Evolutionary conservation across 2,888 invertebrate species (phyloP).

Genomic region (Metopia argyrocephala): DNA sequence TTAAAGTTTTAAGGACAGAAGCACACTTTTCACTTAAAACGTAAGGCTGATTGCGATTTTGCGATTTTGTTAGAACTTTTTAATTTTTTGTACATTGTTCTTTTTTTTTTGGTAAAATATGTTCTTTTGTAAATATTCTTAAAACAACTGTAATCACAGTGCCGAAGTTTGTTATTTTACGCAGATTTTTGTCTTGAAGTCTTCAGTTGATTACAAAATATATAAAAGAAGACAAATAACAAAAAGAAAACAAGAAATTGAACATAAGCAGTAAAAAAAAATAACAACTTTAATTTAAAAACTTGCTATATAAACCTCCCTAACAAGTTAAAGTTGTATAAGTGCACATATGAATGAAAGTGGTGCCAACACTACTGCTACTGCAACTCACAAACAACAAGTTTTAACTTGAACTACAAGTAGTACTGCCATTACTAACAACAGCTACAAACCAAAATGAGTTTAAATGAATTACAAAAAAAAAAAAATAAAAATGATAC

Average conservation of each 20-base stretch:
- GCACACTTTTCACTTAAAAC: too few species aligned
- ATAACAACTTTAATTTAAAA: neutral
- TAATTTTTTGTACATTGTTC: too few species aligned
- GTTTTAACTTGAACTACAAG: slow-evolving; percentile 21
- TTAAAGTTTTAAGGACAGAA: too few species aligned
- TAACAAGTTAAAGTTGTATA: neutral
- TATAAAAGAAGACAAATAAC: too few species aligned
- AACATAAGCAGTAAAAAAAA: neutral
- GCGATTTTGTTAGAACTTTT: too few species aligned
- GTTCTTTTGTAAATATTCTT: too few species aligned
- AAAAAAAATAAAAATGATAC: slow-evolving; percentile 1
- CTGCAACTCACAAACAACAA: too few species aligned
- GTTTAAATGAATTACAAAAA: slow-evolving; percentile 50
- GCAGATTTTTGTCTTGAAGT: neutral
- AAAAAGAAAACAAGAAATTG: too few species aligned
- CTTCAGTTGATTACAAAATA: slow-evolving; percentile 11
- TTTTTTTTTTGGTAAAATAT: too few species aligned
- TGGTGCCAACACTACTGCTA: neutral
- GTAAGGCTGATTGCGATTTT: too few species aligned
- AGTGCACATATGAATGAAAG: neutral
- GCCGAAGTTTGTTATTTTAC: neutral
- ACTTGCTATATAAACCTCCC: neutral
- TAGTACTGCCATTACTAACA: neutral
- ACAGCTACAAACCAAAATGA: slow-evolving; percentile 21
- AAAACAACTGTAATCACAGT: neutral